Percentiles rank a stretch among this genome's conserved stretches.
These are phyloP conservation scores for Drosophila affinis DNA, from an alignment of 2,888 invertebrate species.

Conservation along the genomic window DNA sequence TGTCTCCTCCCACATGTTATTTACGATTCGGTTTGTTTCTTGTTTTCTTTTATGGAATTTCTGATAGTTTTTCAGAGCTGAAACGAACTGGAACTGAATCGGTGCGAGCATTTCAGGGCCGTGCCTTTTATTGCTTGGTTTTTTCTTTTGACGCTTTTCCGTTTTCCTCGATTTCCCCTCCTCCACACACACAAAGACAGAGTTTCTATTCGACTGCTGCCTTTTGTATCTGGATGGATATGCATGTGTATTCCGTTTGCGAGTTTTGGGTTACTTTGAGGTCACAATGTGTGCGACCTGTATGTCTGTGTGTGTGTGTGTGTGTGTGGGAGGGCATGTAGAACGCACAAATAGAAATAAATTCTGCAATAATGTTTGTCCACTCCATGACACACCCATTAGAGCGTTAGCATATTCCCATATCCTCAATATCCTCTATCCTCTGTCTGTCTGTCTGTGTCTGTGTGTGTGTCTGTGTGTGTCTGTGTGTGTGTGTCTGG, in stretches of 20 bases:
- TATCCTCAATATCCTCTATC: constrained; percentile 16
- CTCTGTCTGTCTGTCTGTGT: neutral
- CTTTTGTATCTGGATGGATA: constrained; percentile 14
- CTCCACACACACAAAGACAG: constrained; percentile 27
- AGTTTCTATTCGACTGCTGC: constrained; percentile 14
- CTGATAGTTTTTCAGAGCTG: constrained; percentile 51
- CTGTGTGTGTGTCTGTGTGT: constrained; percentile 8
- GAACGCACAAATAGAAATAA: constrained; percentile 51
- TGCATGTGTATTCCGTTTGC: constrained; percentile 19
- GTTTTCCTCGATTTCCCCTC: constrained; percentile 10
- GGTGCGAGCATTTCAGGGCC: constrained; percentile 54
- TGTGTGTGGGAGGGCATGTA: constrained; percentile 13
- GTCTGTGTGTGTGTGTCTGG: constrained; percentile 18
- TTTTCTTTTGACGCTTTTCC: constrained; percentile 44
- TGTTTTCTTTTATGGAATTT: constrained; percentile 47
- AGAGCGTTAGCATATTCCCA: constrained; percentile 30
- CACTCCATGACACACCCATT: constrained; percentile 65
- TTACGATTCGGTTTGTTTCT: constrained; percentile 21
- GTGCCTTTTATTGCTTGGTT: constrained; percentile 64
- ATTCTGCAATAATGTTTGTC: constrained; percentile 68
- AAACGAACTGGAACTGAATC: constrained; percentile 46
- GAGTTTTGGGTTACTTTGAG: constrained; percentile 70
- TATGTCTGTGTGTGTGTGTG: constrained; percentile 9
- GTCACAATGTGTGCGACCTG: constrained; percentile 51
- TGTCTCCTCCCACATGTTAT: neutral